A percentile compares a stretch with the other conserved stretches of the same genome.
These are phyloP conservation scores for Gymnobelideus leadbeateri DNA, from an alignment of 2,113 vertebrate species.

Conservation along the genomic window DNA sequence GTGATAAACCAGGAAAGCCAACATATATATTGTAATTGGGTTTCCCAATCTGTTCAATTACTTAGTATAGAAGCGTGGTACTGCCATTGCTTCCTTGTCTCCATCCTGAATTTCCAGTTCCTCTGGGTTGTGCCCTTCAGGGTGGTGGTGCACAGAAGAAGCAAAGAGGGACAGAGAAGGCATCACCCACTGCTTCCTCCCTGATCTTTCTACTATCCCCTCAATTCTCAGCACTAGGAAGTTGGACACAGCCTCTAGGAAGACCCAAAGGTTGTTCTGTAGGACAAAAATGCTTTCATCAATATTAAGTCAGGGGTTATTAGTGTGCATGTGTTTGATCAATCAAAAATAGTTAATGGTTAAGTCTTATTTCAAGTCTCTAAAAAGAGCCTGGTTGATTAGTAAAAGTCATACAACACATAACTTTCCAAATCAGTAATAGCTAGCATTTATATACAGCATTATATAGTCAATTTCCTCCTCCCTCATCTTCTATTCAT, in stretches of 20 bases:
- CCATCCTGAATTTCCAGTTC: neutral
- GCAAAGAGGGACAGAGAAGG: no score
- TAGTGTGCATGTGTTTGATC: neutral
- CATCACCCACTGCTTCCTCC: neutral
- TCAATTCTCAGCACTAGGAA: neutral
- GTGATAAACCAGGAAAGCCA: neutral
- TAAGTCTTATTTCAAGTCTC: neutral
- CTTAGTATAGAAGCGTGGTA: rapidly evolving
- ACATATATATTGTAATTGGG: neutral
- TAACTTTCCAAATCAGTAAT: neutral
- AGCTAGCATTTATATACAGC: neutral
- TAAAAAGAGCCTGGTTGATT: neutral
- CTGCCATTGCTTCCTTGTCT: neutral
- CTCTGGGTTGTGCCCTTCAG: neutral
- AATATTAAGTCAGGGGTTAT: neutral
- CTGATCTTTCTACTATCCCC: neutral
- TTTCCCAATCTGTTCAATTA: neutral
- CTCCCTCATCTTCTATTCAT: no score
- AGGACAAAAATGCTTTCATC: neutral
- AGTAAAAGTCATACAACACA: neutral
- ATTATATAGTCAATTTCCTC: no score
- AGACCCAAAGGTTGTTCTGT: neutral
- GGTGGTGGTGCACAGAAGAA: rapidly evolving
- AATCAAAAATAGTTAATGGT: neutral
- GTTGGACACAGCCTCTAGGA: rapidly evolving